phyloP scores from a whole-genome alignment of 2,797 vertebrate species.

The Micropoecilia bifurca region DNA sequence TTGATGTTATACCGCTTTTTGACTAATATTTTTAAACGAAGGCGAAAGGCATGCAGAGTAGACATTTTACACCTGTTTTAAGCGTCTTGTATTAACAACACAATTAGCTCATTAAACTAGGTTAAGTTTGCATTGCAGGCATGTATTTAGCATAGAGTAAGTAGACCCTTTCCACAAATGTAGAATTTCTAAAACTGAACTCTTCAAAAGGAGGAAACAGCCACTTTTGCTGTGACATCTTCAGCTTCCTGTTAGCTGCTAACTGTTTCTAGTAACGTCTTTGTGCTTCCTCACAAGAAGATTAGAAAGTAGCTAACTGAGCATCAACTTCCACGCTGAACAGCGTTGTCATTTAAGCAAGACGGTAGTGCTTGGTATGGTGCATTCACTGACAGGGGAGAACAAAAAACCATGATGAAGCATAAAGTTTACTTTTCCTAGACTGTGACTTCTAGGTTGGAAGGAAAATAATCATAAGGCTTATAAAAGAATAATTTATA shows the following conservation, averaged over 20 bases:
- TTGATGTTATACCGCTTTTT: no score
- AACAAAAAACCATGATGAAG: not conserved
- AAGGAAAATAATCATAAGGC: no score
- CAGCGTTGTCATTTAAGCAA: not conserved
- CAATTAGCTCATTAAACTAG: not conserved
- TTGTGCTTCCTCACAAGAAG: not conserved
- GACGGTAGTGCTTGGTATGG: not conserved
- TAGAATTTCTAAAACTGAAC: not conserved
- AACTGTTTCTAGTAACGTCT: not conserved
- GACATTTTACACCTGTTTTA: not conserved
- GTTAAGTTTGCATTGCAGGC: not conserved
- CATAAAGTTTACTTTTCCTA: not conserved
- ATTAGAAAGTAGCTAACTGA: not conserved
- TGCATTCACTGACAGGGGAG: not conserved
- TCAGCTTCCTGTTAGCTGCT: not conserved
- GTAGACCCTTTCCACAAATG: not conserved
- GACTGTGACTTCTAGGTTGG: not conserved
- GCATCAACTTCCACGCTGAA: not conserved
- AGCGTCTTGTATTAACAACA: not conserved
- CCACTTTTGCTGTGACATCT: no score
- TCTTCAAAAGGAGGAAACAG: no score
- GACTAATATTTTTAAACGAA: no score
- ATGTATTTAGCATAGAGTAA: not conserved
- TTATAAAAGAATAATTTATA: not conserved
- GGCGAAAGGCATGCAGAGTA: no score